Evolutionary conservation across 2,797 vertebrate genomes (phyloP).

Genomic region (Myoxocephalus aenaeus): DNA sequence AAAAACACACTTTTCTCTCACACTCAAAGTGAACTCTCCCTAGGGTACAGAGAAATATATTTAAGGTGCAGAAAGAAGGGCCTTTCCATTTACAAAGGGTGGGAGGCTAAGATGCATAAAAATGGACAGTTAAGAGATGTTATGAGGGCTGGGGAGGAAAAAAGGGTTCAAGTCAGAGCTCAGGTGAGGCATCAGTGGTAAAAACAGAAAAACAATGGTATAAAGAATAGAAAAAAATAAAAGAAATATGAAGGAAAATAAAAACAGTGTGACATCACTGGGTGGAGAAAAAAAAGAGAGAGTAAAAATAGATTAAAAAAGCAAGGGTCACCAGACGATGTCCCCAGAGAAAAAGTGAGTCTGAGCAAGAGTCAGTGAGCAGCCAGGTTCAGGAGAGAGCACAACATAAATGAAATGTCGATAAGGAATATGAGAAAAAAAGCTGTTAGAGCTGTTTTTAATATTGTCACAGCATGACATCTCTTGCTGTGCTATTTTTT

Average conservation of each 20-base stretch:
- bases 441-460: constrained; percentile 26
- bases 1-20: constrained; percentile 21
- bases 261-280: not conserved
- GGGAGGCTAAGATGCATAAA: not conserved
- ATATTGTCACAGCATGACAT: not conserved
- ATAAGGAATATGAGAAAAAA: constrained; percentile 4
- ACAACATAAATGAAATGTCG: not conserved
- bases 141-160: not conserved
- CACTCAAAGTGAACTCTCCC: constrained; percentile 23
- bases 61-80: constrained; percentile 3
- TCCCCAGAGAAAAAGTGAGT: constrained; percentile 19
- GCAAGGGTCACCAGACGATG: constrained; percentile 13
- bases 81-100: not conserved
- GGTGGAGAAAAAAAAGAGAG: not conserved
- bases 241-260: not conserved
- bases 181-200: not conserved
- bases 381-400: not conserved
- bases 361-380: not conserved
- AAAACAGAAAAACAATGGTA: not conserved
- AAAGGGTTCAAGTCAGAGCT: not conserved
- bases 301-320: constrained; percentile 15
- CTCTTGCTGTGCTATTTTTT: constrained; percentile 19
- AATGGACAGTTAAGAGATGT: not conserved
- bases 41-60: constrained; percentile 7
- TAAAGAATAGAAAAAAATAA: not conserved